Percentiles rank a stretch among this genome's conserved stretches.
These are phyloP conservation scores for Aptenodytes patagonicus DNA, from an alignment of 2,113 vertebrate species.

Conservation along the genomic window DNA sequence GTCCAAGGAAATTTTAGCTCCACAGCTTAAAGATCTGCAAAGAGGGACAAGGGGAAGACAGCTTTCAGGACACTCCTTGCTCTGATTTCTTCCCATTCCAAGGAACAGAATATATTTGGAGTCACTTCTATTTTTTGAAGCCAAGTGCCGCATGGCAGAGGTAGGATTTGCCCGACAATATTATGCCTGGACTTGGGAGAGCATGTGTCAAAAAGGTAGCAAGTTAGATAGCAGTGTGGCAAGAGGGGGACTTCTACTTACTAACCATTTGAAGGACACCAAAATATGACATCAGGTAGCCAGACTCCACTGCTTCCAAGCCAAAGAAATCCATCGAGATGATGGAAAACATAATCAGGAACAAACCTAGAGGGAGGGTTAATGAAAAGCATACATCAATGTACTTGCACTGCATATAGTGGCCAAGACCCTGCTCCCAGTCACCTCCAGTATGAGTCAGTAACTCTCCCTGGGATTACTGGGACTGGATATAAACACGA, in stretches of 20 bases:
- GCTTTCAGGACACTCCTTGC: not conserved
- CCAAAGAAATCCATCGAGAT: conserved; percentile 89
- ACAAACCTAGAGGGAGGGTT: conserved; percentile 78
- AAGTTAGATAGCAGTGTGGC: not conserved
- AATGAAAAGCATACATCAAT: not conserved
- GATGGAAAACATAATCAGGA: conserved; percentile 92
- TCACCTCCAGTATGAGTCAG: not conserved
- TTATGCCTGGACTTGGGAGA: not conserved
- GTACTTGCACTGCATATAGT: not conserved
- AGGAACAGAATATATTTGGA: not conserved
- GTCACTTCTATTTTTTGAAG: not conserved
- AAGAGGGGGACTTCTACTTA: not conserved
- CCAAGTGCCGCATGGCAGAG: not conserved
- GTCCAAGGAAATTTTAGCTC: not conserved
- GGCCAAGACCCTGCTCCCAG: not conserved
- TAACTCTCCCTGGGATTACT: not conserved
- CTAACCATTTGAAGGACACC: conserved; percentile 91
- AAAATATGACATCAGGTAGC: conserved; percentile 89
- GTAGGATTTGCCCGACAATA: not conserved
- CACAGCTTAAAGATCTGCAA: not conserved
- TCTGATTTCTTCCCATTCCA: not conserved
- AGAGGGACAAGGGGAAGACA: not conserved
- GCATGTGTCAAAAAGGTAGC: not conserved
- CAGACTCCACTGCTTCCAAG: conserved; percentile 81
- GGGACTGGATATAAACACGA: not conserved